phyloP scores from a whole-genome alignment of 2,113 vertebrate genomes.

The Chaetodon auriga region DNA sequence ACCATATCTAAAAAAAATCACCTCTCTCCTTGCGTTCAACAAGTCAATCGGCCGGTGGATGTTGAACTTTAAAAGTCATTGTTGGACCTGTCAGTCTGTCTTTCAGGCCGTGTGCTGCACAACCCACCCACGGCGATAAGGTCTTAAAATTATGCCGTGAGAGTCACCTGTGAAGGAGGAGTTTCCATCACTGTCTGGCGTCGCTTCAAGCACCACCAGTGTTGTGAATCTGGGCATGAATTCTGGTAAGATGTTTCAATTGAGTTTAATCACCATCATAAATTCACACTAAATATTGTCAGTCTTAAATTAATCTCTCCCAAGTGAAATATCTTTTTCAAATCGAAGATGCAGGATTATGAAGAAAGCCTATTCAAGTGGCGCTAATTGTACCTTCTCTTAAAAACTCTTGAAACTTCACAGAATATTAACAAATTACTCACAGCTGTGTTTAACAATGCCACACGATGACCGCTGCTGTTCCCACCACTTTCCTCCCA shows the following conservation, averaged over 20 bases:
- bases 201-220: neutral
- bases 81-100: slow-evolving; percentile 58
- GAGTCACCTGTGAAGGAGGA: slow-evolving; percentile 1
- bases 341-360: neutral
- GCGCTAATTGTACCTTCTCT: neutral
- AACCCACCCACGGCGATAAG: slow-evolving; percentile 25
- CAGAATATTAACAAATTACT: neutral
- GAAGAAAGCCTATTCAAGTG: neutral
- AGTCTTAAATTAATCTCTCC: neutral
- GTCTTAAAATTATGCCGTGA: slow-evolving; percentile 26
- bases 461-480: neutral
- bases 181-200: slow-evolving; percentile 25
- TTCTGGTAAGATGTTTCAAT: neutral
- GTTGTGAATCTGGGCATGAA: neutral
- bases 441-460: neutral
- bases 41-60: slow-evolving; percentile 36
- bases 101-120: slow-evolving; percentile 34
- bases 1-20: slow-evolving; percentile 39
- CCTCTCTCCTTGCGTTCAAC: slow-evolving; percentile 36
- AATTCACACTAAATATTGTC: neutral
- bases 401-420: neutral
- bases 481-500: neutral
- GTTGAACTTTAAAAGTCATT: slow-evolving; percentile 78
- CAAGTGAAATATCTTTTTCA: neutral
- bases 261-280: neutral